Percentiles rank a stretch among this genome's conserved stretches.
phyloP scores from a whole-genome alignment of 1,140 invertebrate genomes.

The Rhopalosiphum maidis region DNA sequence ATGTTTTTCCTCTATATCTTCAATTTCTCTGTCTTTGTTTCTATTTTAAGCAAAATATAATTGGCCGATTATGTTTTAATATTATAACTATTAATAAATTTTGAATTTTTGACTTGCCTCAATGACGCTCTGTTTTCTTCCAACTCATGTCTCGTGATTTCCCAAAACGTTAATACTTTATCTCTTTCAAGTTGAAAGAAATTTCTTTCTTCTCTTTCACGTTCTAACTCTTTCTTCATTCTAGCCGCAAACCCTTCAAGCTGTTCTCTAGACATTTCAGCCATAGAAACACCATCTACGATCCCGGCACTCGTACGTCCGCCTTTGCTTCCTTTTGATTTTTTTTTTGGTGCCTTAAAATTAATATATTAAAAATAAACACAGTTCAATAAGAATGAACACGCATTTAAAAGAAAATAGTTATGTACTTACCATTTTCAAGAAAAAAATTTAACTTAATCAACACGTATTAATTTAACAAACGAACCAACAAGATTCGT shows the following conservation, averaged over 20 bases:
- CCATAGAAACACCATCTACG: constrained; percentile 88
- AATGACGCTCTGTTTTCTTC: constrained; percentile 78
- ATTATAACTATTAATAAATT: neutral
- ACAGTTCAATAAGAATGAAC: neutral
- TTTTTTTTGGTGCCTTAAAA: constrained; percentile 59
- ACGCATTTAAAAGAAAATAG: neutral
- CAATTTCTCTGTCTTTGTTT: constrained; percentile 86
- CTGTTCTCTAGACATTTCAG: constrained; percentile 92
- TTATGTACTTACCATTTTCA: constrained; percentile 3
- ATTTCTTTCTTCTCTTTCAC: constrained; percentile 92
- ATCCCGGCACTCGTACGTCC: constrained; percentile 67
- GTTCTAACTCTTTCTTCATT: constrained; percentile 90
- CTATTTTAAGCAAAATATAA: constrained; percentile 62
- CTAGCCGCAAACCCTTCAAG: constrained; percentile 85
- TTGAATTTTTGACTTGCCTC: constrained; percentile 64
- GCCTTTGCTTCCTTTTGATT: constrained; percentile 62
- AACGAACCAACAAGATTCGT: neutral
- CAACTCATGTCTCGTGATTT: constrained; percentile 84
- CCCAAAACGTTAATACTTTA: constrained; percentile 93
- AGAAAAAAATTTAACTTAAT: neutral
- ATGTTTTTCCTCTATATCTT: constrained; percentile 84
- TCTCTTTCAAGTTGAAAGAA: constrained; percentile 95
- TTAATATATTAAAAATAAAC: neutral
- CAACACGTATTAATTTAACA: neutral
- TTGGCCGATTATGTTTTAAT: neutral